Percentiles rank a stretch among this genome's conserved stretches.
phyloP scores from a whole-genome alignment of 2,888 invertebrate genomes.

The Carpatolechia fugitivella region DNA sequence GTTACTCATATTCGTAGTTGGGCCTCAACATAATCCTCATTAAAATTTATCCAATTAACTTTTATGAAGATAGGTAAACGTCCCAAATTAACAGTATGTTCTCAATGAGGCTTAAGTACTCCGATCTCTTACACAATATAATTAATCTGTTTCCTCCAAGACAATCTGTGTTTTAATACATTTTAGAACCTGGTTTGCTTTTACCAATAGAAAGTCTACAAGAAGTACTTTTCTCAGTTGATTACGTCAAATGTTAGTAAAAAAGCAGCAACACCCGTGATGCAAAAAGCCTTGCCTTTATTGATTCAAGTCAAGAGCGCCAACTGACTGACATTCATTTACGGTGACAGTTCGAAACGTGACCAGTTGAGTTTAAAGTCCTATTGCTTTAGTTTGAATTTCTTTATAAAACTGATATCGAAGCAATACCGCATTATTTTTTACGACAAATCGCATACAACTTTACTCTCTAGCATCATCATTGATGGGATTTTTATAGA shows the following conservation, averaged over 20 bases:
- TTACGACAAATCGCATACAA: neutral
- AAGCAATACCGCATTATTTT: neutral
- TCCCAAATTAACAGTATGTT: too few species aligned
- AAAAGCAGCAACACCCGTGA: neutral
- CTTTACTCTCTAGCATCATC: too few species aligned
- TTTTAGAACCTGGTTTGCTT: too few species aligned
- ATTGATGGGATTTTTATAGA: too few species aligned
- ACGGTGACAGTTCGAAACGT: neutral
- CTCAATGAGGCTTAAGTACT: too few species aligned
- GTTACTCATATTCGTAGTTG: too few species aligned
- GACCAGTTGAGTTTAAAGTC: neutral
- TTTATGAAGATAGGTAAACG: too few species aligned
- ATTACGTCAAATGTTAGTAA: neutral
- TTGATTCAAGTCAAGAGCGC: neutral
- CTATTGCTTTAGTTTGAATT: neutral
- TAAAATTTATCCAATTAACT: too few species aligned
- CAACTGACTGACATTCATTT: slow-evolving; percentile 1
- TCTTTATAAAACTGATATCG: neutral
- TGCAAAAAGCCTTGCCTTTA: neutral
- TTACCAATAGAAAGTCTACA: neutral
- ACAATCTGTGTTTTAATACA: too few species aligned
- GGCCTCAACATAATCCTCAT: too few species aligned
- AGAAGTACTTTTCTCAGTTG: neutral
- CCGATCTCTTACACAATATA: too few species aligned
- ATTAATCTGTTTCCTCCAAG: too few species aligned